Percentiles rank a stretch among this genome's conserved stretches.
These are phyloP conservation scores for Microcebus lehilahytsara DNA, from an alignment of 2,113 vertebrate species.

Conservation along the genomic window DNA sequence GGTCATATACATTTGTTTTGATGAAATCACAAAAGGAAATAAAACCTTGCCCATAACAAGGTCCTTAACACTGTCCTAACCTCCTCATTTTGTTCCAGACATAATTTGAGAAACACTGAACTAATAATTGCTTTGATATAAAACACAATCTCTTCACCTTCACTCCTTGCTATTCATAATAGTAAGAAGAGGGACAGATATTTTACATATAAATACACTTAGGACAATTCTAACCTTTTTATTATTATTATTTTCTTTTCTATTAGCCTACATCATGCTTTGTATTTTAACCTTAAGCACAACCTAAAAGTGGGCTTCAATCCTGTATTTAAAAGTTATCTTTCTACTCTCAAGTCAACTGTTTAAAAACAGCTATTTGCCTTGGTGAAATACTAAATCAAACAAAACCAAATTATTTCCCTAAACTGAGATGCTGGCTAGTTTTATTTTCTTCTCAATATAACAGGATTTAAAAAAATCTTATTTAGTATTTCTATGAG, in stretches of 20 bases:
- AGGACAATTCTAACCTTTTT: too few species aligned
- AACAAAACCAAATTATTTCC: not conserved
- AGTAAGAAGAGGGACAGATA: not conserved
- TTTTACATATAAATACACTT: not conserved
- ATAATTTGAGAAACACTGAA: not conserved
- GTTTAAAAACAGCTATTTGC: not conserved
- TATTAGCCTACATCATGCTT: too few species aligned
- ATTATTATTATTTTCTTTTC: too few species aligned
- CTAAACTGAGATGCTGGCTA: not conserved
- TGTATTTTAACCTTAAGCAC: not conserved
- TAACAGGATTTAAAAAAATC: not conserved
- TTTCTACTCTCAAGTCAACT: not conserved
- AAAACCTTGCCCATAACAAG: not conserved
- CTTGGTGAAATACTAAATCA: not conserved
- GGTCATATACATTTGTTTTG: not conserved
- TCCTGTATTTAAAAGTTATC: not conserved
- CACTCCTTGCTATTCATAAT: not conserved
- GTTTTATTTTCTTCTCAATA: not conserved
- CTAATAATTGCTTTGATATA: not conserved
- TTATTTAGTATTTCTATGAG: not conserved
- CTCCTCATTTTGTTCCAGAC: not conserved
- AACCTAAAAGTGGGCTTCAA: not conserved
- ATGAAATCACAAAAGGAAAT: slow-evolving; percentile 20
- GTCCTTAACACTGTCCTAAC: not conserved
- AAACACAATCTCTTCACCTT: not conserved